A percentile compares a stretch with the other conserved stretches of the same genome.
phyloP scores from a whole-genome alignment of 2,888 invertebrate species.

The Drosophila seclusa region DNA sequence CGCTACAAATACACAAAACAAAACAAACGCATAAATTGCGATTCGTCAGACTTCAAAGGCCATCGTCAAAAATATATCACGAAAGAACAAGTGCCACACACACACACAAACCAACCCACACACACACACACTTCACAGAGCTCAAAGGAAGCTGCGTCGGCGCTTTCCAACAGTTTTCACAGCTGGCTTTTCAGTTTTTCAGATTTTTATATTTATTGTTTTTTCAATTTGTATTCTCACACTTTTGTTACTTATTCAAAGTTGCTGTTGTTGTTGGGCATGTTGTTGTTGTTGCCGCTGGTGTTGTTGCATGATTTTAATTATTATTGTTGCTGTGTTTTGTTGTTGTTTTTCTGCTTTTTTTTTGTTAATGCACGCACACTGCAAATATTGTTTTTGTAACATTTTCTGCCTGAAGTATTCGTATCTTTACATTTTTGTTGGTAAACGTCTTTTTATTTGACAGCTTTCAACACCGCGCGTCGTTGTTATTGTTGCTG shows the following conservation, averaged over 20 bases:
- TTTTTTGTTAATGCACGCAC: conserved; percentile 55
- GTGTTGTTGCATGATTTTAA: conserved; percentile 30
- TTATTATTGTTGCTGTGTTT: conserved; percentile 31
- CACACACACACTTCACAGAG: conserved; percentile 8
- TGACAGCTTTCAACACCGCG: conserved; percentile 66
- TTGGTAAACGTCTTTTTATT: conserved; percentile 36
- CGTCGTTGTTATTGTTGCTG: conserved; percentile 45
- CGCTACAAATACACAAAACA: conserved; percentile 14
- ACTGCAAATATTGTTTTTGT: conserved; percentile 50
- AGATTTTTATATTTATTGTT: conserved; percentile 11
- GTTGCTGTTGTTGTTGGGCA: conserved; percentile 29
- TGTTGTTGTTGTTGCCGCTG: conserved; percentile 27
- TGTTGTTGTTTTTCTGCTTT: background rate
- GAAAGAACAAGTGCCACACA: conserved; percentile 4
- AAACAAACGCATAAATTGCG: conserved; percentile 19
- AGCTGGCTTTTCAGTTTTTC: conserved; percentile 1
- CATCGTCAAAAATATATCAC: conserved; percentile 4
- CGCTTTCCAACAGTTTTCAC: conserved; percentile 34
- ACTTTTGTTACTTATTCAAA: conserved; percentile 46
- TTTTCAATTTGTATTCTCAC: conserved; percentile 21
- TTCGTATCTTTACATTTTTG: conserved; percentile 3
- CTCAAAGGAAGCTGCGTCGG: conserved; percentile 31
- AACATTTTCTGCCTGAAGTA: conserved; percentile 26
- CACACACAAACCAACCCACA: background rate
- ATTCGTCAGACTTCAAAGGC: conserved; percentile 7